Evolutionary conservation across 2,797 vertebrate genomes (phyloP).

Genomic region (Craterocephalus amniculus): DNA sequence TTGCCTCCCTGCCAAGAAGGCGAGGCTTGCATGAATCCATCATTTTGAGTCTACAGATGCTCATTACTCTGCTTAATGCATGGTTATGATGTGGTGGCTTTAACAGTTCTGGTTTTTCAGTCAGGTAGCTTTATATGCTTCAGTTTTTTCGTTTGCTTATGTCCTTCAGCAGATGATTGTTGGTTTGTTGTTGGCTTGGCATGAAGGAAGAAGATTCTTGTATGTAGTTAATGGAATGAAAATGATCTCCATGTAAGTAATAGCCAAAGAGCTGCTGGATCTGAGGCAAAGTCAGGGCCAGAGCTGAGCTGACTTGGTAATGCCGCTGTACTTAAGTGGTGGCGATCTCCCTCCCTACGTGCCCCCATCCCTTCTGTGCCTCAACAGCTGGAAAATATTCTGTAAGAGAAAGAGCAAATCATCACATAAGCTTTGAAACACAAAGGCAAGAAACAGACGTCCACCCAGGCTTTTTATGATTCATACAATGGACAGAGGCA

Average conservation of each 20-base stretch:
- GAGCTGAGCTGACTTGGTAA: constrained; percentile 44
- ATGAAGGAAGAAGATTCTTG: constrained; percentile 39
- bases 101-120: constrained; percentile 45
- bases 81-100: constrained; percentile 51
- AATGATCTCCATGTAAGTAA: constrained; percentile 46
- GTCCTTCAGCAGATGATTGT: constrained; percentile 56
- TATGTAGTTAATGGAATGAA: constrained; percentile 48
- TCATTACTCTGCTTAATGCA: constrained; percentile 40
- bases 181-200: constrained; percentile 53
- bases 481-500: constrained; percentile 64
- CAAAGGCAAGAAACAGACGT: constrained; percentile 6
- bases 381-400: constrained; percentile 97
- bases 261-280: constrained; percentile 46
- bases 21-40: constrained; percentile 40
- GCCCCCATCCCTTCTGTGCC: constrained; percentile 92
- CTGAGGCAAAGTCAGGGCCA: constrained; percentile 38
- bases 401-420: constrained; percentile 68
- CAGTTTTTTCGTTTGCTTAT: constrained; percentile 12
- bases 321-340: constrained; percentile 71
- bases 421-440: constrained; percentile 10
- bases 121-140: constrained; percentile 40
- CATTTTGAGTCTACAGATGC: constrained; percentile 25
- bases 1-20: constrained; percentile 33
- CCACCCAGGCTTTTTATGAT: constrained; percentile 7
- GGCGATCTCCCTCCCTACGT: constrained; percentile 85